Evolutionary conservation across 1,140 invertebrate genomes (phyloP), one percentile per base, ranked within the genome.

Genomic region (Bombus impatiens): DNA sequence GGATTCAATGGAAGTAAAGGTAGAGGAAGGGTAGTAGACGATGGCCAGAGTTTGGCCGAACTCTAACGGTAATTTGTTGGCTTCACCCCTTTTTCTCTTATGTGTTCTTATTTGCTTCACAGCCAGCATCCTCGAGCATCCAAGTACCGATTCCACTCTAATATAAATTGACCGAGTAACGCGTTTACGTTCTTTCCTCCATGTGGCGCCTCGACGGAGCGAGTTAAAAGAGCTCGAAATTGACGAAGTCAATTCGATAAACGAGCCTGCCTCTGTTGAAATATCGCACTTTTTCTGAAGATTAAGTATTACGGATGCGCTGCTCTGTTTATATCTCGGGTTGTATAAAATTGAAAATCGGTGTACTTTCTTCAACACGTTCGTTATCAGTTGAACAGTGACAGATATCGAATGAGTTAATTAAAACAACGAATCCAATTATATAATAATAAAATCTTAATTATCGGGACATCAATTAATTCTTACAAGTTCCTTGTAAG

Each of bases 61-160:
- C 42, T 86, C 37, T n/a, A 76, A 42, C 76, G 37, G 68, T 87
- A 89, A 87, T 89, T 84, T 68, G 72, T 87, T 84, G 53, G 62
- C 83, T 87, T 89, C 80, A 47, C 62, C 70, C 68, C 76, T 85
- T 84, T 57, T 68, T 47, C 68, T 67, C 35, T 82, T n/a, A 44
- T n/a, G 59, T 35, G 59, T 67, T 78, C 62, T 77, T 83, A 77
- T 83, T 83, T 68, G 35, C 44, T 83, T 68, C 74, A 28, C 35
- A 53, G n/a, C 47, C 44, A 71, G 6, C 47, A 59, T 74, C 80
- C 10, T 67, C 71, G 59, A n/a, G 40, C 32, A 62, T 35, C n/a
- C n/a, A 15, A 76, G 18, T n/a, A 78, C 28, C 37, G 42, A 67
- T 35, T 37, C 35, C n/a, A 18, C 42, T 35, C n/a, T 37, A 35